Base-by-base conservation (phyloP, 1,140 invertebrate species). In the Littorina saxatilis region DNA sequence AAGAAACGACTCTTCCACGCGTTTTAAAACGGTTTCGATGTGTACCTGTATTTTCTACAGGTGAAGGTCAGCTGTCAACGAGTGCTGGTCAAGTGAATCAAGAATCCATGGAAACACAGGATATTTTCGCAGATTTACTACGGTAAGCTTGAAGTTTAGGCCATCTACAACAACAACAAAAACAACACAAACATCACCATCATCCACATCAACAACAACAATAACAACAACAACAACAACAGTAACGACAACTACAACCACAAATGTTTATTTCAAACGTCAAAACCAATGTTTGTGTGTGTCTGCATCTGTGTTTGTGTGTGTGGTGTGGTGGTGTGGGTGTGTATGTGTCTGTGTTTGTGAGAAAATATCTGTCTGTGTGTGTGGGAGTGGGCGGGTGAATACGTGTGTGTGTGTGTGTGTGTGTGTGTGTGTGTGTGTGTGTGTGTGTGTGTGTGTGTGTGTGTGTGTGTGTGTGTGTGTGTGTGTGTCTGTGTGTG, bases 31-130 rank as follows among this genome's bases (percentile, higher is more conserved):
- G n/a, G n/a, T n/a, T n/a, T n/a, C n/a, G n/a, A n/a, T n/a, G n/a
- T n/a, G n/a, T n/a, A n/a, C n/a, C 23, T 23, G 23, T 61, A 27
- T 61, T 94, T 97, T 82, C n/a, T n/a, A n/a, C 92, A 97, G 87
- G 96, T 97, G 94, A 94, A 97, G 89, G 96, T 96, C 92, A 95
- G 96, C 96, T 96, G 39, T 70, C 70, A 7, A 61, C n/a, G 47
- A 39, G 70, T 35, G 27, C 29, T 61, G 52, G 29, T 1, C 0
- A 81, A 32, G 79, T 73, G 72, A 74, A 50, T 50, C 5, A 79
- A 4, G 79, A 86, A 20, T 58, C 80, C 27, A 82, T 89, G 55
- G 80, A 88, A 91, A 92, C 93, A 88, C 84, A 88, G 73, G 86
- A 90, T 89, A 87, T 92, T 92, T 94, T 87, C 93, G 87, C 86